Base-by-base conservation (phyloP, 2,888 invertebrate genomes). In the Callimorpha dominula region DNA sequence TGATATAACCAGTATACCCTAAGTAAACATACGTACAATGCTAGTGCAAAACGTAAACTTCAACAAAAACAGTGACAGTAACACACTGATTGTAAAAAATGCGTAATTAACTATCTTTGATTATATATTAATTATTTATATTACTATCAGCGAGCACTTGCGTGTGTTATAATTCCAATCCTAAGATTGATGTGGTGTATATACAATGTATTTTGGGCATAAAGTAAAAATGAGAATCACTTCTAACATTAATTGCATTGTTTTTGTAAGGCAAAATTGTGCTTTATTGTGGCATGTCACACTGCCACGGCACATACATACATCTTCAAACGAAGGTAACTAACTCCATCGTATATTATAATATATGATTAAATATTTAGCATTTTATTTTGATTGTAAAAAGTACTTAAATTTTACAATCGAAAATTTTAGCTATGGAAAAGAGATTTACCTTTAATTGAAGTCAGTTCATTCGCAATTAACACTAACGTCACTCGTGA, bases 201-300 rank as follows among this genome's bases (percentile, higher is more conserved):
- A 14, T 14, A 60, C 20, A 20, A 31, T 31, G 31, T 60, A 12
- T 12, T 46, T 46, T 8, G 43, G 8, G 9, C 9, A 46, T 46
- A 46, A 1, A 9, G 43, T 46, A 4, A 46, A 46, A 46, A 31
- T 31, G 57, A 60, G 57, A n/a, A 4, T 60, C 57, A 60, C 57
- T 60, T 60, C 46, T 72, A 78, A 62, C 20, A 52, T 42, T 69
- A 52, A 60, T 72, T 73, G 62, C 49, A 71, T 65, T 31, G 63
- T 65, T 15, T 15, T 52, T 69, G 20, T 46, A 71, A 76, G 65
- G 31, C 20, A 4, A 54, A 54, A 17, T 54, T n/a, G 54, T 54
- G 54, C 54, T 17, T 6, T 20, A 20, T 11, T 60, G 31, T 31
- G 31, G 4, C n/a, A 20, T 11, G 8, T 6, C 11, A 60, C 31